Base-by-base conservation (phyloP, 1,140 invertebrate genomes). In the Heliconius eleuchia region DNA sequence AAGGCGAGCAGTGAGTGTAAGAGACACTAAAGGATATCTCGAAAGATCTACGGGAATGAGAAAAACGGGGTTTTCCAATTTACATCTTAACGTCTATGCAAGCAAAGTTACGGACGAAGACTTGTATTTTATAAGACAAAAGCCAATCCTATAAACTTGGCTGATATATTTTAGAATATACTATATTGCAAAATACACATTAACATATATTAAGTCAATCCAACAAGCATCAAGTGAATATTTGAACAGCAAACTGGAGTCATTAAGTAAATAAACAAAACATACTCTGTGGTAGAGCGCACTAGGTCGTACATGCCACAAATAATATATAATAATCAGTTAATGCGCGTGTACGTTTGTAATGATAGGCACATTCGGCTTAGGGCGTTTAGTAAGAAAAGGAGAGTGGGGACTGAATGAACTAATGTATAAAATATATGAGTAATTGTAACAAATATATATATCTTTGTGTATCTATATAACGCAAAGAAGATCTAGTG, bases 321-420 rank as follows among this genome's bases (percentile, higher is more conserved):
- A 72, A 88, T 85, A 85, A 88, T 85, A 90, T 91, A 83, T 88
- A 89, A 91, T 91, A 89, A 91, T 91, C 86, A 89, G 85, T 85
- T 87, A 88, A 89, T 89, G 85, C 83, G 85, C 84, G 83, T 87
- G 85, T 87, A 84, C 83, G 85, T 88, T 84, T 88, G 84, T 91
- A 90, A 90, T 91, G 87, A 90, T 88, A 90, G 79, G 78, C 83
- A 60, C 82, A 85, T 84, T 77, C 81, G 86, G 87, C 85, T 87
- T 84, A 85, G 86, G 88, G 87, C 85, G 78, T 80, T 85, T 85
- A 83, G 82, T 82, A 83, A 86, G 81, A 71, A 79, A 80, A 71
- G 88, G 85, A 88, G 80, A 57, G 8, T 80, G 78, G 86, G 84
- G 79, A 71, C 2, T 66, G 27, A n/a, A 1, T 16, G 42, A 46